Base-by-base conservation (phyloP, 2,113 vertebrate genomes). In the Aptenodytes patagonicus region DNA sequence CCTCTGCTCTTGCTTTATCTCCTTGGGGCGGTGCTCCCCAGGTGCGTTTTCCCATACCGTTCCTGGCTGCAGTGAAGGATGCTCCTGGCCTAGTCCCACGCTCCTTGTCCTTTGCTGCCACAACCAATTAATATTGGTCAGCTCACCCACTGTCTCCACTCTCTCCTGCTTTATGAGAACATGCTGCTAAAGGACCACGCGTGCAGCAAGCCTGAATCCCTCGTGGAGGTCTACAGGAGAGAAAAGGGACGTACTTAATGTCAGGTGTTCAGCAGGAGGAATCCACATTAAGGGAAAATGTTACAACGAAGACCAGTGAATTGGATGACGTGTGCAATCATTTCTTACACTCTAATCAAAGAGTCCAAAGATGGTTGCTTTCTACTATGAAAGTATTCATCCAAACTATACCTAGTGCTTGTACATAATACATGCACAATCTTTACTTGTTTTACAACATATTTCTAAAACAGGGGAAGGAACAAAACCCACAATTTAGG, bases 11-110 rank as follows among this genome's bases (percentile, higher is more conserved):
- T 10, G 25, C 29, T 62, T 47, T 46, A 36, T 13, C 46, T 71
- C 55, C 62, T 13, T 4, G 19, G 10, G 9, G 17, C 0, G 2
- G 15, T 10, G 31, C 29, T 31, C 4, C 18, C 25, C 4, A 1
- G 18, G 7, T 68, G 52, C 0, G 0, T 82, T 87, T 72, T 44
- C 62, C 62, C 26, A 5, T 8, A 17, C 38, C 19, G 3, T 75
- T 44, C 62, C 62, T 26, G 25, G 46, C 5, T 10, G 46, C 58
- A 17, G 21, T 40, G 75, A 32, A 57, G 46, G 52, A 58, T 68
- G 70, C 29, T 81, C 29, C 58, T 52, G 69, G n/a, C 19, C 40
- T 32, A 2, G 40, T 51, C 58, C 51, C 18, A 6, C 10, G 2
- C 28, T 60, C 34, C 66, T 69, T 54, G 49, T 88, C 64, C 80